phyloP scores from a whole-genome alignment of 2,888 invertebrate species.

The Pomacea canaliculata region DNA sequence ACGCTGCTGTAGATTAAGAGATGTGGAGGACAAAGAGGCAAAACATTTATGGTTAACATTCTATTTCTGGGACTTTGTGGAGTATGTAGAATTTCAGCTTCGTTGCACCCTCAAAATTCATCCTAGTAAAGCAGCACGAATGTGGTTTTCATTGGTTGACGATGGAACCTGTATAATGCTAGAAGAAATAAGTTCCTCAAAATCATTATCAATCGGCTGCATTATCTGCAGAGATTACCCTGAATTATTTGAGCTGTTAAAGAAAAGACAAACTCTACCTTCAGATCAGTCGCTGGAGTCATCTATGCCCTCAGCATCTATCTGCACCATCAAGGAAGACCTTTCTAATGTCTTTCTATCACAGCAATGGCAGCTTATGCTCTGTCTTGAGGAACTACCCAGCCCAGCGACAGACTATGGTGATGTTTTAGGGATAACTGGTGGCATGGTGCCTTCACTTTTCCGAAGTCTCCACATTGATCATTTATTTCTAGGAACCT shows the following conservation, averaged over 20 bases:
- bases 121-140: conserved; percentile 4
- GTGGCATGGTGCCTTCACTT: neutral
- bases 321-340: conserved; percentile 10
- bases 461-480: conserved; percentile 9
- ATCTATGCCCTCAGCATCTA: neutral
- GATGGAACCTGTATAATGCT: conserved; percentile 8
- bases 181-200: conserved; percentile 5
- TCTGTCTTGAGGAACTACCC: conserved; percentile 19
- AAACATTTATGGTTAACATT: conserved; percentile 8
- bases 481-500: conserved; percentile 1
- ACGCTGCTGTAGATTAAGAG: conserved; percentile 13
- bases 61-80: conserved; percentile 21
- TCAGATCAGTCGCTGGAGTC: neutral
- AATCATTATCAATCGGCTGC: neutral
- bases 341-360: conserved; percentile 6
- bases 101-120: conserved; percentile 14
- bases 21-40: neutral
- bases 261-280: conserved; percentile 9
- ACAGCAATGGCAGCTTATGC: conserved; percentile 16
- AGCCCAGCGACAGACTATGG: neutral
- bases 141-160: conserved; percentile 20
- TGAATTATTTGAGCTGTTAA: conserved; percentile 5
- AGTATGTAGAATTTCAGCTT: conserved; percentile 22
- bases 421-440: neutral
- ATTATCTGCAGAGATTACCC: conserved; percentile 12